A percentile compares a stretch with the other conserved stretches of the same genome.
These are phyloP conservation scores for Crematogaster levior DNA, from an alignment of 2,888 invertebrate genomes.

Conservation along the genomic window DNA sequence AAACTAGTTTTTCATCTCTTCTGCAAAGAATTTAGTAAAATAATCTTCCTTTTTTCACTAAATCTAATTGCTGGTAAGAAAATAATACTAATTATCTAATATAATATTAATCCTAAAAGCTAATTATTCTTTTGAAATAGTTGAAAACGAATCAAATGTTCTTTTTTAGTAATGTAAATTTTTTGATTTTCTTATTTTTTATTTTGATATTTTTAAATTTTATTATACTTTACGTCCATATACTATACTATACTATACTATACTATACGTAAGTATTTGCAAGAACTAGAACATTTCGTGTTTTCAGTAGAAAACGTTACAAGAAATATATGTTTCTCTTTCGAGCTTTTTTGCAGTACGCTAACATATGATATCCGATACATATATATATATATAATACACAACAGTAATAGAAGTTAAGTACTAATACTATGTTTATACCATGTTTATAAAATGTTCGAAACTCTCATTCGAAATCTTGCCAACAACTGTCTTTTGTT, in stretches of 20 bases:
- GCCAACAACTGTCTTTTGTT: conserved; percentile 19
- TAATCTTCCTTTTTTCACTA: background rate
- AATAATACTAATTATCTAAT: background rate
- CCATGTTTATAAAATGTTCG: conserved; percentile 10
- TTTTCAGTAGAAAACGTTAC: background rate
- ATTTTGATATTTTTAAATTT: background rate
- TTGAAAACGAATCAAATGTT: background rate
- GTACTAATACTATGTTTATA: conserved; percentile 14
- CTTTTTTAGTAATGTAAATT: background rate
- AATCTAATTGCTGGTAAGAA: conserved; percentile 8
- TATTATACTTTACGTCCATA: background rate
- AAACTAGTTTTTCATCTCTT: background rate
- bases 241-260: too few relatives aligned
- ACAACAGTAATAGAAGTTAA: conserved; percentile 2
- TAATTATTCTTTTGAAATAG: background rate
- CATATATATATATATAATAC: background rate
- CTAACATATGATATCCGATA: background rate
- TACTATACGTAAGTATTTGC: too few relatives aligned
- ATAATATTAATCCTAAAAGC: background rate
- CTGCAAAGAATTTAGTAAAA: conserved; percentile 1
- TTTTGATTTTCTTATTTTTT: too few relatives aligned
- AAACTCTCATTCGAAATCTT: conserved; percentile 23
- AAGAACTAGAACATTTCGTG: background rate
- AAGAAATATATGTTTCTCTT: background rate
- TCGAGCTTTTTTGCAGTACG: background rate